Conservation (phyloP, 2,113 vertebrate species). For the Salvator merianae region DNA sequence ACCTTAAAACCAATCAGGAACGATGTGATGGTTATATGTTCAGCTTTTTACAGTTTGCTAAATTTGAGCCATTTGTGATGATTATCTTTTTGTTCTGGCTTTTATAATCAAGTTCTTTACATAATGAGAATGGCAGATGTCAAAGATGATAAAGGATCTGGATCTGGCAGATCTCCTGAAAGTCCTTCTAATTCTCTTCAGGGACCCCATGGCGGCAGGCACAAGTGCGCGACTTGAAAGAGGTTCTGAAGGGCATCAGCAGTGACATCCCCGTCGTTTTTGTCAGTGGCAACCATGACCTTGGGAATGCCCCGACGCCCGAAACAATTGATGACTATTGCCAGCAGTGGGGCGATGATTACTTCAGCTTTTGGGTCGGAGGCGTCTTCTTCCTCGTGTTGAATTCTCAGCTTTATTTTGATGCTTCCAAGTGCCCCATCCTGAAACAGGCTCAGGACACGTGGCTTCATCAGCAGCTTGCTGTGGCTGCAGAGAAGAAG, state of each 20-base stretch:
- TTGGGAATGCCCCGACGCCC: slow-evolving; percentile 87
- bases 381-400: slow-evolving; percentile 92
- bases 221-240: slow-evolving; percentile 88
- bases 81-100: background rate
- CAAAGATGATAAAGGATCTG: background rate
- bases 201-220: slow-evolving; percentile 80
- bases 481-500: slow-evolving; percentile 52
- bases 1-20: background rate
- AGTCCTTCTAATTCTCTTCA: slow-evolving; percentile 46
- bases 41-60: background rate
- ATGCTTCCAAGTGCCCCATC: slow-evolving; percentile 83
- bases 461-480: slow-evolving; percentile 89
- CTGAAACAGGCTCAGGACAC: slow-evolving; percentile 84
- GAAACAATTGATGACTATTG: slow-evolving; percentile 82
- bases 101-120: background rate
- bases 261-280: slow-evolving; percentile 87
- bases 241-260: slow-evolving; percentile 73
- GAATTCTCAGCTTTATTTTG: slow-evolving; percentile 91
- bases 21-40: background rate
- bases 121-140: background rate
- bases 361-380: slow-evolving; percentile 96
- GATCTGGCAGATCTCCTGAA: background rate
- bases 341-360: slow-evolving; percentile 91
- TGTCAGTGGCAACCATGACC: slow-evolving; percentile 94
- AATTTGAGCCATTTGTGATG: background rate